Percentiles rank a stretch among this genome's conserved stretches.
phyloP scores from a whole-genome alignment of 2,888 invertebrate genomes.

The Himalopsyche japonica region DNA sequence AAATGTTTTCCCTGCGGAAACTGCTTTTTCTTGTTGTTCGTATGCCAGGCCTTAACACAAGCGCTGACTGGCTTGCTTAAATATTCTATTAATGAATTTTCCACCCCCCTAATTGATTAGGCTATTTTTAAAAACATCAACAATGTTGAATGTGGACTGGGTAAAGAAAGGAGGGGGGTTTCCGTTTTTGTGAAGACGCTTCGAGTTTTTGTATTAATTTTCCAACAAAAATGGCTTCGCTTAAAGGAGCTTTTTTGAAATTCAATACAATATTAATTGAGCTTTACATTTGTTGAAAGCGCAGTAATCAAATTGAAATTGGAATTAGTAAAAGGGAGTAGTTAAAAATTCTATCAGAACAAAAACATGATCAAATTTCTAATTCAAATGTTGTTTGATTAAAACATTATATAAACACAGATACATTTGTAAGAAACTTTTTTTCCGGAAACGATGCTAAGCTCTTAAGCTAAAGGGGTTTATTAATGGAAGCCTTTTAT shows the following conservation, averaged over 20 bases:
- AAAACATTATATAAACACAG: no score
- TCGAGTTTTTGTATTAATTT: not conserved
- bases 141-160: not conserved
- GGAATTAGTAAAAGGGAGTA: no score
- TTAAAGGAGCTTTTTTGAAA: not conserved
- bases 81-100: conserved; percentile 1
- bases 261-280: no score
- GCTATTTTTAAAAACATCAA: conserved; percentile 1
- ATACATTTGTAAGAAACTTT: no score
- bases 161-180: not conserved
- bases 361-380: no score
- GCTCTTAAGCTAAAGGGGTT: no score
- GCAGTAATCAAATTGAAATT: no score
- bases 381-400: no score
- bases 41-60: not conserved
- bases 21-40: not conserved
- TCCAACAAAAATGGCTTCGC: not conserved
- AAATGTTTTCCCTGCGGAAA: not conserved
- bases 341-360: no score
- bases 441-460: no score
- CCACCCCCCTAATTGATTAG: not conserved
- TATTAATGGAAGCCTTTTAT: no score
- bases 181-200: not conserved
- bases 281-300: no score
- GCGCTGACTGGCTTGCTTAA: not conserved